Evolutionary conservation across 2,113 vertebrate species (phyloP), one percentile per base, ranked within the genome.

Genomic region (Cromileptes altivelis): DNA sequence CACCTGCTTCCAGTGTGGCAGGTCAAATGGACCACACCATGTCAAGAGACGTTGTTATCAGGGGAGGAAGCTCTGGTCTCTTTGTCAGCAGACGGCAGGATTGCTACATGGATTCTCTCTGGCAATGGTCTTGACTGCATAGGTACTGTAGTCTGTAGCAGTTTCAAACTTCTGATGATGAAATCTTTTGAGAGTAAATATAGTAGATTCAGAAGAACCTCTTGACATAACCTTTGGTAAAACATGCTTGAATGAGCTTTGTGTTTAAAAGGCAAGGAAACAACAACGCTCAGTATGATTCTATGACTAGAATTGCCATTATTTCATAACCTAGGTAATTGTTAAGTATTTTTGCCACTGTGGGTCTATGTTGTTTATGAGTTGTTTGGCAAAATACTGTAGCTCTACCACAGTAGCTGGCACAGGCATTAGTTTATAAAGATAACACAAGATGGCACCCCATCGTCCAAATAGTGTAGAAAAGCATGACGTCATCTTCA

Each of bases 1-100:
- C 97, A 97, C 78, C 78, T 88, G 56, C 91, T 93, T 49, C 94
- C 97, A 3, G 94, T 98, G 42, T 97, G 96, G 96, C 97, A 98
- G 68, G 85, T 99, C 69, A 96, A 77, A 70, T 99, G 97, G 97
- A 92, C 94, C 62, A 89, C 95, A 68, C 33, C 6, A 37, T 37
- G 33, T 37, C 94, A 95, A 70, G 94, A 94, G 70, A 76, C 87
- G 76, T 88, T 72, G 2, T 80, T 65, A 0, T 68, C 89, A 10
- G 95, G 88, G 49, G 94, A 94, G 4, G 97, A 98, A 86, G 93
- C 87, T 1, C 87, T 99, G 1, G 79, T 98, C 19, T 97, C 97
- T 0, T 94, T 97, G 81, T 96, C 97, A 0, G 96, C 94, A 47
- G 97, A 99, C 0, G 97, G 97, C 74, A 89, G 96, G 80, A 69